Conservation (phyloP, 2,888 invertebrate species). For the Disparrhopalites patrizii region DNA sequence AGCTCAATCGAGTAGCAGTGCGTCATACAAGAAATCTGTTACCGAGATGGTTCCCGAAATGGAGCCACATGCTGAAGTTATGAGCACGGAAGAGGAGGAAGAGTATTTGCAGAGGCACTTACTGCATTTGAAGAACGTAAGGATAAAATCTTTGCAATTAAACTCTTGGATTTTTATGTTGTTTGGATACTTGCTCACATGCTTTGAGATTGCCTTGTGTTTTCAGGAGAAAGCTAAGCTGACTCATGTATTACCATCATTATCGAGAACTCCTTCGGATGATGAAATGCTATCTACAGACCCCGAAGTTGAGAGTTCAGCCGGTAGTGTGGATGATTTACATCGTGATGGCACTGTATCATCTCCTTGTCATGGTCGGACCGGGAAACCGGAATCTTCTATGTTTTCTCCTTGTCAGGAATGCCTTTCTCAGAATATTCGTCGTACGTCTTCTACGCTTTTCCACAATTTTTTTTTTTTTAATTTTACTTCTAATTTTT, state of each 20-base stretch:
- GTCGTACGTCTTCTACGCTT: no score
- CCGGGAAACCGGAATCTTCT: not conserved
- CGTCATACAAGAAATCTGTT: not conserved
- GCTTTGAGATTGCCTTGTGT: not conserved
- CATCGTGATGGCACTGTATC: constrained; percentile 29
- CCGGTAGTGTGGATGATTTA: constrained; percentile 59
- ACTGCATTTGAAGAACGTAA: constrained; percentile 43
- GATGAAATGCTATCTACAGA: constrained; percentile 74
- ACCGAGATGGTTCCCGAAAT: not conserved
- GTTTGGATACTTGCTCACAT: not conserved
- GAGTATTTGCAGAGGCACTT: constrained; percentile 45
- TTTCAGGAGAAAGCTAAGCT: constrained; percentile 71
- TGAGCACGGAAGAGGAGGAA: constrained; percentile 48
- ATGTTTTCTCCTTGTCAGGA: constrained; percentile 13
- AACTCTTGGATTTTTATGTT: not conserved
- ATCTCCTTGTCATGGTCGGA: not conserved
- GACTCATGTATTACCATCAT: constrained; percentile 72
- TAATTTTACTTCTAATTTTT: not conserved
- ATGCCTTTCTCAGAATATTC: constrained; percentile 30
- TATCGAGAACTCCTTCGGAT: constrained; percentile 78
- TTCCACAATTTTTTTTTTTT: no score
- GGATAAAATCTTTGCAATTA: not conserved
- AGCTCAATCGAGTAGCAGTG: not conserved
- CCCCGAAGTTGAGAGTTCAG: constrained; percentile 64
- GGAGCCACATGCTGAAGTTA: constrained; percentile 38